Conservation (phyloP, 2,113 vertebrate genomes). For the Morone chrysops region DNA sequence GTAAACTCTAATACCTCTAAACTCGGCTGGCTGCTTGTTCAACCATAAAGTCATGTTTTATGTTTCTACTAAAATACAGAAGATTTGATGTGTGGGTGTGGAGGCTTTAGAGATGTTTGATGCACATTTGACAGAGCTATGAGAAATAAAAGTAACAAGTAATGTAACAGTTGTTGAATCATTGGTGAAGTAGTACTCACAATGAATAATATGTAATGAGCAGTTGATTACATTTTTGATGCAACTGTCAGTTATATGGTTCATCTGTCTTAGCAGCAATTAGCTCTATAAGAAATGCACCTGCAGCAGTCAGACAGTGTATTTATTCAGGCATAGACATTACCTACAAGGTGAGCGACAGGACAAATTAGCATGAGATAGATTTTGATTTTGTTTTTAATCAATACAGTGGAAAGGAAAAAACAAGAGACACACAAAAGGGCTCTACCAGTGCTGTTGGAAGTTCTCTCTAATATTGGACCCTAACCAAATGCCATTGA, state of each 20-base stretch:
- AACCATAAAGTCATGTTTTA: background rate
- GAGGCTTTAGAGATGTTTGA: background rate
- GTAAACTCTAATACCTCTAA: background rate
- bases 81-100: background rate
- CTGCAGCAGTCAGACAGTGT: background rate
- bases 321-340: background rate
- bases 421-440: background rate
- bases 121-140: background rate
- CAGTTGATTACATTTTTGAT: background rate
- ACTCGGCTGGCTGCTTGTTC: background rate
- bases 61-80: background rate
- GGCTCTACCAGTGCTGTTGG: background rate
- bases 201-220: background rate
- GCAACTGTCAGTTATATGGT: background rate
- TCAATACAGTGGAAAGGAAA: background rate
- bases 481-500: background rate
- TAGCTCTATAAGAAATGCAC: background rate
- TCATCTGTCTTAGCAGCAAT: background rate
- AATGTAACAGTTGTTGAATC: background rate
- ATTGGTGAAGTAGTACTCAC: background rate
- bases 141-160: background rate
- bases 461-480: slow-evolving; percentile 1
- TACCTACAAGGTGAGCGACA: background rate
- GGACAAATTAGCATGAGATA: background rate
- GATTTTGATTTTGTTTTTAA: background rate